Evolutionary conservation across 2,888 invertebrate species (phyloP), one percentile per base, ranked within the genome.

Genomic region (Drosophila stalkeri): DNA sequence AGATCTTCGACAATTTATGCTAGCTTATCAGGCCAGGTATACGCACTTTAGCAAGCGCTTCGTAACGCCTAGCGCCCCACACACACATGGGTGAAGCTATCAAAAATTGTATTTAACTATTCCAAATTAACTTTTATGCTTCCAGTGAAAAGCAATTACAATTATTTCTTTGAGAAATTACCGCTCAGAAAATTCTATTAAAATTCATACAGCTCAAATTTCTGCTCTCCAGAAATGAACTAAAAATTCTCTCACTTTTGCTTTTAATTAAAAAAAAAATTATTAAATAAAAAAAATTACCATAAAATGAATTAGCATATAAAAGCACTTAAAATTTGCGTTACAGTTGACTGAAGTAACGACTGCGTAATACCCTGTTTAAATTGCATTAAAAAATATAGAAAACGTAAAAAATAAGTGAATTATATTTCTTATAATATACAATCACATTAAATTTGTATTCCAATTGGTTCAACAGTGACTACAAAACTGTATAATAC

Each of bases 1-100:
- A 75, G 60, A 77, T 79, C 75, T 78, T 51, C 55, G 14, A 18
- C 27, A 12, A 44, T 16, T n/a, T 18, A 18, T 35, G 55, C 8
- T 14, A 14, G 7, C 23, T 12, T 8, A 41, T 7, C 0, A 0
- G 6, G 3, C 0, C 0, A 18, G 37, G 57, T 44, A 55, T 47
- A 6, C 43, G 5, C 23, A 33, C 46, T 57, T 37, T 46, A 1
- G 1, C 47, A 44, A 1, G 8, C 3, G 3, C n/a, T 27, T 75
- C 44, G 70, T 5, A 27, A 63, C 54, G 23, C 23, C 7, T 0
- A 11, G 27, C 3, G 16, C 14, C 27, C n/a, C n/a, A 8, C 43
- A 33, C 2, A 2, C 51, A 33, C 1, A n/a, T 35, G 16, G 3
- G 11, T n/a, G n/a, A 8, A 14, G 16, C 33, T 12, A 14, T 14